A percentile compares a stretch with the other conserved stretches of the same genome.
These are phyloP conservation scores for Callimorpha dominula DNA, from an alignment of 2,888 invertebrate species.

Conservation along the genomic window DNA sequence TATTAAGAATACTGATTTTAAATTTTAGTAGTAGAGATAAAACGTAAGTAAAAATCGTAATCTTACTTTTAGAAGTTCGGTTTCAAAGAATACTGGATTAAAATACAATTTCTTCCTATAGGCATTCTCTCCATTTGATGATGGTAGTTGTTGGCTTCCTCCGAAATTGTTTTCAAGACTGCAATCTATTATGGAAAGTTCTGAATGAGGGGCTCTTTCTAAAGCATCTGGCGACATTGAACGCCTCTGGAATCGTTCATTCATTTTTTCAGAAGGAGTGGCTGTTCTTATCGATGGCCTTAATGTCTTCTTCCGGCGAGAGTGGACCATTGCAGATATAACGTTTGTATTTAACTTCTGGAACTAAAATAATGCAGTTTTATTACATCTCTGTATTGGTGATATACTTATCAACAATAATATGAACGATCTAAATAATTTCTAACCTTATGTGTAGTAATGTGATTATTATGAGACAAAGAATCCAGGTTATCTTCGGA, in stretches of 20 bases:
- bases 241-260: conserved; percentile 72
- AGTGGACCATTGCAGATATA: conserved; percentile 80
- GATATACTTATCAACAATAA: not conserved
- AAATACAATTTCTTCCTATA: conserved; percentile 93
- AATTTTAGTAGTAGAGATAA: not conserved
- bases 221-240: conserved; percentile 78
- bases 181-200: conserved; percentile 81
- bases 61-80: conserved; percentile 92
- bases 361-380: conserved; percentile 56
- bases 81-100: conserved; percentile 96
- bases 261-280: conserved; percentile 66
- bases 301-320: conserved; percentile 73
- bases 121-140: conserved; percentile 72
- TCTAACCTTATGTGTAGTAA: conserved; percentile 69
- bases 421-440: not conserved
- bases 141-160: conserved; percentile 63
- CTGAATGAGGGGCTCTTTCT: conserved; percentile 82
- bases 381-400: not conserved
- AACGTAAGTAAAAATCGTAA: not conserved
- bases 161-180: conserved; percentile 66
- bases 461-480: conserved; percentile 66
- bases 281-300: conserved; percentile 67
- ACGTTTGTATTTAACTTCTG: conserved; percentile 77
- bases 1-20: not conserved
- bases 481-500: conserved; percentile 77